Conservation (phyloP, 2,888 invertebrate genomes). For the Eupithecia dodoneata region DNA sequence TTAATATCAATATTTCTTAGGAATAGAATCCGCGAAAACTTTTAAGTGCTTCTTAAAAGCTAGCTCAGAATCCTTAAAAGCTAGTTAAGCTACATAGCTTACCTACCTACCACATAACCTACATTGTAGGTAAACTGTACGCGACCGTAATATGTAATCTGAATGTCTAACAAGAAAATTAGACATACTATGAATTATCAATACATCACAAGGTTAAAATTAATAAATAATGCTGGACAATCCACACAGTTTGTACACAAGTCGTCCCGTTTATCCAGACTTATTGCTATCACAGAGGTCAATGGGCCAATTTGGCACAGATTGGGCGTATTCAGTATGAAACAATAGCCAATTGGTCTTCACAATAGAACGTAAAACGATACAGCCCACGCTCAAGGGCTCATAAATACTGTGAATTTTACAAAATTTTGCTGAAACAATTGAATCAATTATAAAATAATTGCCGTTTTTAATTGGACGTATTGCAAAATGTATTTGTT, state of each 20-base stretch:
- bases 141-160: too few relatives aligned
- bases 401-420: neutral
- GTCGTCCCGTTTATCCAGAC: conserved; percentile 17
- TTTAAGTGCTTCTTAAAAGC: too few relatives aligned
- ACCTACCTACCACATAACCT: too few relatives aligned
- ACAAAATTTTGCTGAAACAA: neutral
- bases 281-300: conserved; percentile 19
- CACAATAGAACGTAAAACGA: conserved; percentile 9
- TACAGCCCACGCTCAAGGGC: neutral
- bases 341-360: conserved; percentile 23
- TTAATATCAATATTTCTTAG: too few relatives aligned
- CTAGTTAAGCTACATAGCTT: too few relatives aligned
- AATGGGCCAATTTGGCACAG: conserved; percentile 31
- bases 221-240: too few relatives aligned
- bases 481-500: neutral
- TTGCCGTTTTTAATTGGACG: neutral
- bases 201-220: too few relatives aligned
- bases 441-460: neutral
- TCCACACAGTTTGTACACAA: neutral
- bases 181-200: too few relatives aligned
- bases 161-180: too few relatives aligned
- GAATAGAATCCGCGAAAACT: too few relatives aligned
- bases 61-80: too few relatives aligned
- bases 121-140: too few relatives aligned
- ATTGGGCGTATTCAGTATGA: conserved; percentile 18